phyloP scores from a whole-genome alignment of 2,113 vertebrate species.

The Rhea americana region DNA sequence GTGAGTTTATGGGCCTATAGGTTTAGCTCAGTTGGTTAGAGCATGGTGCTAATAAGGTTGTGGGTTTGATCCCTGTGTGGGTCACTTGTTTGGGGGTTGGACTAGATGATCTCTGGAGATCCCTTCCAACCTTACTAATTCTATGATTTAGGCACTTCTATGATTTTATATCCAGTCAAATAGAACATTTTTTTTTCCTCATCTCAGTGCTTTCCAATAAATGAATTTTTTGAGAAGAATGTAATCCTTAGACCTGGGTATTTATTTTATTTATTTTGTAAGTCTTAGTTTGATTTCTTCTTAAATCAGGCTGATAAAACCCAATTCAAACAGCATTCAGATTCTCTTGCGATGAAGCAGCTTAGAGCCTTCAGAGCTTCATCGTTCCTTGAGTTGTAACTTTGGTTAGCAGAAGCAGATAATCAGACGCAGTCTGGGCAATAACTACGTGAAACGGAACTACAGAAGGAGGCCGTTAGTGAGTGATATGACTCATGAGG shows the following conservation, averaged over 20 bases:
- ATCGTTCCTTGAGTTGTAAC: neutral
- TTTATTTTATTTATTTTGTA: no score
- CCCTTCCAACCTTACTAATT: no score
- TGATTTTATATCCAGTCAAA: neutral
- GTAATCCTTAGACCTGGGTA: neutral
- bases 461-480: neutral
- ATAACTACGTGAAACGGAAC: neutral
- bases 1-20: neutral
- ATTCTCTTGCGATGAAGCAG: neutral
- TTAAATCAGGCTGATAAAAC: neutral
- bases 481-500: neutral
- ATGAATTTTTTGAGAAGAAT: neutral
- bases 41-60: no score
- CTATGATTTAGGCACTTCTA: no score
- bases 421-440: neutral
- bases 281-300: neutral
- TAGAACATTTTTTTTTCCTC: neutral
- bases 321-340: neutral
- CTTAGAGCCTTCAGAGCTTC: neutral
- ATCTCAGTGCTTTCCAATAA: neutral
- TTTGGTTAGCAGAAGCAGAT: neutral
- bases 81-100: no score
- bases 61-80: no score
- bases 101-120: no score
- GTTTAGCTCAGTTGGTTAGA: no score